Evolutionary conservation across 2,113 vertebrate species (phyloP).

Genomic region (Acanthisitta chloris): DNA sequence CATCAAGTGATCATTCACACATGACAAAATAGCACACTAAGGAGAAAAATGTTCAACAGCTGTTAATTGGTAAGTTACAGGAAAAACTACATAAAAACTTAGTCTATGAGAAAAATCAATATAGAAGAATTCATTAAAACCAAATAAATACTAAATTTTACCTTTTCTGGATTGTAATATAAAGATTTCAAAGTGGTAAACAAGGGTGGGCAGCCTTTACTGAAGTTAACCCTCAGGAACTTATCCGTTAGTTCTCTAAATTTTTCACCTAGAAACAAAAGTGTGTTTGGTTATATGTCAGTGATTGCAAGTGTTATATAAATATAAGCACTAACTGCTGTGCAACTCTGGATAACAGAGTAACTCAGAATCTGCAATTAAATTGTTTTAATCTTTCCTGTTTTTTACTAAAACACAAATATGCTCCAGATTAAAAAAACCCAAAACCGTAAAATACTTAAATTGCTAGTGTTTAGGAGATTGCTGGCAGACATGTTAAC

Average conservation of each 20-base stretch:
- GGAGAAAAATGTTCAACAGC: conserved; percentile 3
- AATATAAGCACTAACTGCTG: background rate
- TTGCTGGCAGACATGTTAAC: background rate
- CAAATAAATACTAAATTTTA: conserved; percentile 72
- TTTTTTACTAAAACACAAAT: background rate
- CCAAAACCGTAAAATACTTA: background rate
- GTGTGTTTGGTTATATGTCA: conserved; percentile 65
- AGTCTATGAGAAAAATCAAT: conserved; percentile 19
- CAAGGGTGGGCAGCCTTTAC: conserved; percentile 81
- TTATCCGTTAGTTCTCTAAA: conserved; percentile 81
- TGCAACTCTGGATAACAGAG: background rate
- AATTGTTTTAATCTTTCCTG: background rate
- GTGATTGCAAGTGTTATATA: conserved; percentile 38
- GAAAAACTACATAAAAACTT: background rate
- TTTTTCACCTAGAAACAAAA: conserved; percentile 79
- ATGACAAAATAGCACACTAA: background rate
- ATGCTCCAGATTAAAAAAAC: background rate
- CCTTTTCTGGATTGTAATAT: conserved; percentile 81
- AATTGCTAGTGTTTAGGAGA: background rate
- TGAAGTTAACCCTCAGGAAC: conserved; percentile 80
- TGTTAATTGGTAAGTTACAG: background rate
- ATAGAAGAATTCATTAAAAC: conserved; percentile 46
- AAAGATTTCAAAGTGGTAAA: conserved; percentile 84
- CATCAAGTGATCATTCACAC: background rate
- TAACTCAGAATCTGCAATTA: background rate